A percentile compares a stretch with the other conserved stretches of the same genome.
Evolutionary conservation across 2,797 vertebrate species (phyloP).

Genomic region (Schizopygopsis malacanthus): DNA sequence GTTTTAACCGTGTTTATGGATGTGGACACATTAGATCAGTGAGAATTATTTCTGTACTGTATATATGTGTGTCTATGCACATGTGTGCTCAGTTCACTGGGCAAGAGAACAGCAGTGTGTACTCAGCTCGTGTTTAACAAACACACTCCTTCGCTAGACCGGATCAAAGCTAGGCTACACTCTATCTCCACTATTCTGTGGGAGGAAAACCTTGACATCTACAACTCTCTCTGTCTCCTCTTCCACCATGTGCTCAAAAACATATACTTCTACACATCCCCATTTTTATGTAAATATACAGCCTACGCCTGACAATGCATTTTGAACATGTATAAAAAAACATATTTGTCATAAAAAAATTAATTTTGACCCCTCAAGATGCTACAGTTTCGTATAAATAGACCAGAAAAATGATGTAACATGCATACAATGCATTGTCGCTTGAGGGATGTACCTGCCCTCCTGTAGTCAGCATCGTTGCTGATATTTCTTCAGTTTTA

Average conservation of each 20-base stretch:
- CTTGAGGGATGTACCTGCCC: background rate
- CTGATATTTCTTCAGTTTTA: background rate
- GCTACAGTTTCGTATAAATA: background rate
- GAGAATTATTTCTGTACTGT: background rate
- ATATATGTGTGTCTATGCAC: background rate
- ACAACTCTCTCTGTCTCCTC: slow-evolving; percentile 16
- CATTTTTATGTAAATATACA: slow-evolving; percentile 24
- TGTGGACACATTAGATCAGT: background rate
- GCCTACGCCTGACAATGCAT: background rate
- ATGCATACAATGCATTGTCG: background rate
- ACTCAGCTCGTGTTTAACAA: slow-evolving; percentile 48
- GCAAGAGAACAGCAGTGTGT: slow-evolving; percentile 34
- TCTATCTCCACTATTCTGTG: slow-evolving; percentile 20
- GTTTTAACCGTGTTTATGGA: background rate
- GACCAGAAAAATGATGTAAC: background rate
- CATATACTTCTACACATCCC: background rate
- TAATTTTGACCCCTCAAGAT: background rate
- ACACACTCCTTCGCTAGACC: slow-evolving; percentile 30
- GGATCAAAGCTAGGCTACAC: slow-evolving; percentile 49
- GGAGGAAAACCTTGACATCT: slow-evolving; percentile 33
- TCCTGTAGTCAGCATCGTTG: background rate
- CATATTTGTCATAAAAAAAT: slow-evolving; percentile 15
- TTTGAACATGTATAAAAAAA: slow-evolving; percentile 11
- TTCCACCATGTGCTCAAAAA: slow-evolving; percentile 3
- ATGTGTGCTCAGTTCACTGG: slow-evolving; percentile 14